Base-by-base conservation (phyloP, 2,888 invertebrate species). In the Dryococelus australis region DNA sequence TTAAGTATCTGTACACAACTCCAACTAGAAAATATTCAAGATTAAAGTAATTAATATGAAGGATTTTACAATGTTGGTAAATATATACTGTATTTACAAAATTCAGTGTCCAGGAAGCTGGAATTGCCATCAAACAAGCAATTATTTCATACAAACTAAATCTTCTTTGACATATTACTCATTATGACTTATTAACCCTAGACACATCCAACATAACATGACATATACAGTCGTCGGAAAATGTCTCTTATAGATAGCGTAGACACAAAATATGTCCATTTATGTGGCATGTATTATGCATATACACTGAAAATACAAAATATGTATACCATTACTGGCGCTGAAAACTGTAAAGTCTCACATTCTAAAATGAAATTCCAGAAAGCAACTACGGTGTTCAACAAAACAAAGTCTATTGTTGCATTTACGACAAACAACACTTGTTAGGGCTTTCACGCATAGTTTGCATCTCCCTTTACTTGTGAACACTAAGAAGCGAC, bases 391-490 rank as follows among this genome's bases (percentile, higher is more conserved):
- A 65, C 65, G 65, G 16, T 65, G 65, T 65, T 65, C 65, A 24
- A 65, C 13, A 65, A 65, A 65, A 65, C 65, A 65, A 20, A 65
- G 65, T 65, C 65, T 65, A 8, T 20, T 8, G 24, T 65, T 65
- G 20, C 65, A 65, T 24, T 65, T 65, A 65, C 16, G 65, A 20
- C 65, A 65, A 16, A 65, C 16, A 65, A 65, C 65, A 65, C 65
- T 65, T 65, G 65, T 65, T 16, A 12, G 65, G 10, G 4, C 65
- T 65, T 65, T 65, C 20, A 65, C 65, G 16, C 65, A 65, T 6
- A 65, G 65, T 65, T 65, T 65, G 65, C 65, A 65, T 24, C 65
- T 65, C 65, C 65, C 65, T 65, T 65, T 65, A 65, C 65, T 65
- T 65, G 65, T 65, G 65, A 65, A 65, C 65, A 65, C 65, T 20